Conservation (phyloP, 2,888 invertebrate species). For the Rhingia rostrata region DNA sequence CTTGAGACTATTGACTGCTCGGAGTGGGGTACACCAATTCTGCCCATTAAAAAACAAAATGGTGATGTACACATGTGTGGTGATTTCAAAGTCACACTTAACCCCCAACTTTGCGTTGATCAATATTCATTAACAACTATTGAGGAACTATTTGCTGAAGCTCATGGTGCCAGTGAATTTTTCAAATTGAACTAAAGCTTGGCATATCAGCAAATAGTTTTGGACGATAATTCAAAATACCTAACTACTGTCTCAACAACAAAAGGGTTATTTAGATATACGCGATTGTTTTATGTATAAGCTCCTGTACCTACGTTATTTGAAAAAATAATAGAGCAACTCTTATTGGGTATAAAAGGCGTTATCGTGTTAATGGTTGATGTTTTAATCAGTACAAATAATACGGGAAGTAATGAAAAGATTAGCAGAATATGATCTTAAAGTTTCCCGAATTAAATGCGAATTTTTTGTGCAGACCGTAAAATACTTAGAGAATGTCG, state of each 20-base stretch:
- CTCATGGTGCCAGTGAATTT: conserved; percentile 76
- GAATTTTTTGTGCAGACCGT: conserved; percentile 37
- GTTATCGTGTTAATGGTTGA: conserved; percentile 74
- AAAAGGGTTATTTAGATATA: conserved; percentile 61
- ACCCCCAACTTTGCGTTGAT: conserved; percentile 12
- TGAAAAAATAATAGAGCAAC: conserved; percentile 77
- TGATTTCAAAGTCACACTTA: conserved; percentile 23
- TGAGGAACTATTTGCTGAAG: conserved; percentile 23
- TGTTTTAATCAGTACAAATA: conserved; percentile 76
- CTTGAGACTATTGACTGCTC: too few relatives aligned
- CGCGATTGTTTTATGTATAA: conserved; percentile 77
- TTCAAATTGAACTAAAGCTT: conserved; percentile 75
- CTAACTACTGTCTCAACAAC: neutral
- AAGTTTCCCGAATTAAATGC: conserved; percentile 69
- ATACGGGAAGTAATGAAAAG: conserved; percentile 74
- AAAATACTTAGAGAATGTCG: conserved; percentile 75
- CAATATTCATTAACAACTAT: conserved; percentile 2
- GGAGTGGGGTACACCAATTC: too few relatives aligned
- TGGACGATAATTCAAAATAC: too few relatives aligned
- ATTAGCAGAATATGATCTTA: conserved; percentile 52
- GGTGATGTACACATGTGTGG: conserved; percentile 21
- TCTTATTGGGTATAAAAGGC: conserved; percentile 72
- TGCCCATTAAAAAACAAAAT: too few relatives aligned
- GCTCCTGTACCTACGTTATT: conserved; percentile 79
- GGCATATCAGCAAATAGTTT: too few relatives aligned